phyloP scores from a whole-genome alignment of 2,797 vertebrate species.

The Arvicola amphibius region DNA sequence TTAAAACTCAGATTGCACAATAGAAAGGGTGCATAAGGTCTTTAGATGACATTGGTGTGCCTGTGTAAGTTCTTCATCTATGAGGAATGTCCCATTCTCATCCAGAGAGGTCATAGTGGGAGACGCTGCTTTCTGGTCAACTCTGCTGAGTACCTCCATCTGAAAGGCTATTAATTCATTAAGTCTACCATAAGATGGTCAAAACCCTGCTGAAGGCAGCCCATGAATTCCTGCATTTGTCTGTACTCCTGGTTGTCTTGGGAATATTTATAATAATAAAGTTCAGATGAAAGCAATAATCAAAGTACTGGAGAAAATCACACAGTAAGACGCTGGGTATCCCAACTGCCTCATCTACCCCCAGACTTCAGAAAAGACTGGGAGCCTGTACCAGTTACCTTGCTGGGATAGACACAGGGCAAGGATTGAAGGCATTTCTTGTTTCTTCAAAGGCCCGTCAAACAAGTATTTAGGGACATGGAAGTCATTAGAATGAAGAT shows the following conservation, averaged over 20 bases:
- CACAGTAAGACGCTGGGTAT: not conserved
- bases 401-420: not conserved
- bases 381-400: not conserved
- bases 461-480: not conserved
- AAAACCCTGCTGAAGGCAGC: not conserved
- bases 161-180: not conserved
- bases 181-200: not conserved
- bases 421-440: not conserved
- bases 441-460: not conserved
- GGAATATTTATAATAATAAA: not conserved
- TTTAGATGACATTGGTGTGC: not conserved
- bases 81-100: not conserved
- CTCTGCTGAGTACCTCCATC: not conserved
- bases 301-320: not conserved
- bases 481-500: not conserved
- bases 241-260: not conserved
- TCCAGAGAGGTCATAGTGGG: not conserved
- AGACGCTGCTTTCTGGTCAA: not conserved
- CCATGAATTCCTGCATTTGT: not conserved
- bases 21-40: not conserved
- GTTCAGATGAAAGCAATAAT: not conserved
- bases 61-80: not conserved
- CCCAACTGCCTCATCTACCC: not conserved
- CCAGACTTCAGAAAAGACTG: not conserved
- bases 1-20: too few relatives aligned